Evolutionary conservation across 2,797 vertebrate species (phyloP).

Genomic region (Myotis findleyi): DNA sequence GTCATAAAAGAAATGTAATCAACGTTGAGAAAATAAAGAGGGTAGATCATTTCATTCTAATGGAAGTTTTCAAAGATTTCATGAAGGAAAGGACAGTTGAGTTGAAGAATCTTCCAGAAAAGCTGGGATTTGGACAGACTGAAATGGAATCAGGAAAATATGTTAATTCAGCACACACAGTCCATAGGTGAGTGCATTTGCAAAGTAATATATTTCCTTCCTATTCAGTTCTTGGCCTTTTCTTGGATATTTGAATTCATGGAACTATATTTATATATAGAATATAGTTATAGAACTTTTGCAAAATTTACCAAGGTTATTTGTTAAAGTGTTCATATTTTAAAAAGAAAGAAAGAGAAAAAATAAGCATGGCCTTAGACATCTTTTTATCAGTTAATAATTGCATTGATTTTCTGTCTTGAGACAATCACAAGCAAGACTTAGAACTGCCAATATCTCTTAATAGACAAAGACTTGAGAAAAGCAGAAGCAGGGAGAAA

Average conservation of each 20-base stretch:
- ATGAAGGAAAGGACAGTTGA: neutral
- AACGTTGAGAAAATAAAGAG: neutral
- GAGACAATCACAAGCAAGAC: neutral
- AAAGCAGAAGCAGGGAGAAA: neutral
- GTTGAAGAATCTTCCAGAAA: neutral
- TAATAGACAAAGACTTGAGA: neutral
- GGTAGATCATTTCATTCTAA: neutral
- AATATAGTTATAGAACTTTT: neutral
- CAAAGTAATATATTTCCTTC: neutral
- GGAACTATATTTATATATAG: neutral
- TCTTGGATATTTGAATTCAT: constrained; percentile 36
- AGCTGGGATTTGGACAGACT: neutral
- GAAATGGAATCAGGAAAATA: neutral
- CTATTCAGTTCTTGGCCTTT: neutral
- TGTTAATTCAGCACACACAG: neutral
- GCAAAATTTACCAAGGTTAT: neutral
- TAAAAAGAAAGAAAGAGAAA: neutral
- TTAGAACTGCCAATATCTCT: neutral
- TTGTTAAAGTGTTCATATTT: constrained; percentile 30
- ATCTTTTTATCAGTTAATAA: neutral
- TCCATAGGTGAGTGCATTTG: neutral
- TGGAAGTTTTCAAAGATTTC: neutral
- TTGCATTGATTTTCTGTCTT: neutral
- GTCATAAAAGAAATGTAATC: neutral
- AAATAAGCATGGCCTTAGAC: neutral